Evolutionary conservation across 2,113 vertebrate species (phyloP).

Genomic region (Microtus richardsoni): DNA sequence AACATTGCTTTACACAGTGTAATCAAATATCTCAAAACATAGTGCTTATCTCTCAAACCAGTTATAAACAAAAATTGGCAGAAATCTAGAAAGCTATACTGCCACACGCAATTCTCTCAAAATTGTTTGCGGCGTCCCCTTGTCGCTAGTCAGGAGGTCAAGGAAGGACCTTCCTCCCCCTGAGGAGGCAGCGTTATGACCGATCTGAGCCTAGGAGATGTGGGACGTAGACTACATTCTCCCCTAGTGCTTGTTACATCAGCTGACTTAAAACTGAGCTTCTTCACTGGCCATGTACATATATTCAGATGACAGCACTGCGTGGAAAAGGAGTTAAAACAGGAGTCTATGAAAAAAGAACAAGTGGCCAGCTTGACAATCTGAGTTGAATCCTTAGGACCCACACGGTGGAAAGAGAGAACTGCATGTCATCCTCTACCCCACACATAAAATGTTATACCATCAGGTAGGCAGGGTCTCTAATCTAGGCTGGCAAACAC

Average conservation of each 20-base stretch:
- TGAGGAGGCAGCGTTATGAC: neutral
- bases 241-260: neutral
- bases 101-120: neutral
- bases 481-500: constrained; percentile 26
- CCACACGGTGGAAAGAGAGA: neutral
- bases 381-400: neutral
- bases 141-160: neutral
- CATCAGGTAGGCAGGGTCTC: neutral
- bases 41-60: constrained; percentile 18
- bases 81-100: neutral
- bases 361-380: neutral
- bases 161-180: neutral
- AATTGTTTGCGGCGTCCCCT: neutral
- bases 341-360: neutral
- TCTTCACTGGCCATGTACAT: neutral
- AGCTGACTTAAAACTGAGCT: neutral
- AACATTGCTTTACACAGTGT: neutral
- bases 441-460: neutral
- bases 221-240: neutral
- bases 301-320: neutral
- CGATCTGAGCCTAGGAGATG: neutral
- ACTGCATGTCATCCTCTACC: neutral
- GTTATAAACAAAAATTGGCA: neutral
- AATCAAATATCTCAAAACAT: neutral
- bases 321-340: neutral